Base-by-base conservation (phyloP, 2,888 invertebrate species). In the Scotopteryx bipunctaria region DNA sequence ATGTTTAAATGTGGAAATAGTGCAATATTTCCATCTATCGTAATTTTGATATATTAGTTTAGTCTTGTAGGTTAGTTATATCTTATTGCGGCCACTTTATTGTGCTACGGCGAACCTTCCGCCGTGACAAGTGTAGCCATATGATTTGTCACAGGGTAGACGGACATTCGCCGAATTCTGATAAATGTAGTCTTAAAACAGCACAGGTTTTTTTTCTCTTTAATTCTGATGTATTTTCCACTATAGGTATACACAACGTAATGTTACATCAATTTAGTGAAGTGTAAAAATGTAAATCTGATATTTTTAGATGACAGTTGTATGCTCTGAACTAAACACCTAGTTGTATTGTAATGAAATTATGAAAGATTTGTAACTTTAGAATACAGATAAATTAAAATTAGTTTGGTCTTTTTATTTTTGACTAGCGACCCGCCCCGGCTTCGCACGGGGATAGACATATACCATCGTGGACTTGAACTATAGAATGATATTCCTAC, bases 321-420 rank as follows among this genome's bases (percentile, higher is more conserved):
- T 73, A 76, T 77, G 81, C 77, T 83, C 72, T 74, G 67, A 73
- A 77, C 43, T n/a, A n/a, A n/a, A n/a, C n/a, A n/a, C 73, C 73
- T 85, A 84, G 82, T 72, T 74, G 74, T 80, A 80, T 72, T 74
- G 74, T 80, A 81, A 82, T 77, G 71, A 85, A 83, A 81, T 76
- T 83, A 85, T 83, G 69, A 82, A 85, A 86, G 81, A 85, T 90
- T 89, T 88, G 88, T 89, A 90, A 89, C 84, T 86, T 89, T 88
- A 89, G 87, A 84, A 86, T 87, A 84, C 81, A 84, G 74, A 80
- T 73, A 78, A 80, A 83, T 80, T 76, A 80, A 72, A 79, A 73
- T 71, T 77, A 44, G n/a, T n/a, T n/a, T n/a, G n/a, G n/a, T n/a
- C n/a, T n/a, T 36, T 44, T 13, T 19, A n/a, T 3, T 15, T 42